Evolutionary conservation across 1,140 invertebrate genomes (phyloP).

Genomic region (Drosophila simulans): DNA sequence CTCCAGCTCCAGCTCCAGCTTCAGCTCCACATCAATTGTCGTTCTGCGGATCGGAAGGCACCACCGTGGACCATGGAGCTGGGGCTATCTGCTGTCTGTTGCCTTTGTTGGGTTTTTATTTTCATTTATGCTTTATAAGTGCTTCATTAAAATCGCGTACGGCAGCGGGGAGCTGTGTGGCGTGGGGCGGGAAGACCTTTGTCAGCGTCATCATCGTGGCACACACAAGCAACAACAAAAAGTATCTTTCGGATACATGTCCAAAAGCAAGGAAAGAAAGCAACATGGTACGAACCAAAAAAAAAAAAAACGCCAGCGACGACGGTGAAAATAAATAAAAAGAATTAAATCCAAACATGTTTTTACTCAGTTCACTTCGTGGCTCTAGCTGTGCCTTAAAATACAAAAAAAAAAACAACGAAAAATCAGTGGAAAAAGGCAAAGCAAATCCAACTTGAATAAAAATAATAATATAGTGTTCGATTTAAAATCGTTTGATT

Average conservation of each 20-base stretch:
- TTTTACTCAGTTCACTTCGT: constrained; percentile 61
- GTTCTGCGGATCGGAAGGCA: constrained; percentile 59
- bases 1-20: constrained; percentile 36
- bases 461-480: not conserved
- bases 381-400: constrained; percentile 51
- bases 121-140: constrained; percentile 83
- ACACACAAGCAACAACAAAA: constrained; percentile 55
- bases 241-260: constrained; percentile 77
- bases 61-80: constrained; percentile 8
- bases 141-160: constrained; percentile 82
- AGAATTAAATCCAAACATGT: constrained; percentile 81
- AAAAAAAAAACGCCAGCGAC: constrained; percentile 48
- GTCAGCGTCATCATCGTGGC: constrained; percentile 74
- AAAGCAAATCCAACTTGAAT: constrained; percentile 40
- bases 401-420: constrained; percentile 1
- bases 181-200: constrained; percentile 62
- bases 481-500: not conserved
- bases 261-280: constrained; percentile 77
- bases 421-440: constrained; percentile 34
- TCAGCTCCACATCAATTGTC: constrained; percentile 74
- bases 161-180: constrained; percentile 40
- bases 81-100: constrained; percentile 44
- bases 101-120: constrained; percentile 79
- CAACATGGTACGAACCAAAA: constrained; percentile 42
- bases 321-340: constrained; percentile 69